Evolutionary conservation across 53 echinoderm and acorn worm genomes (phyloP).

Genomic region (Mesocentrotus franciscanus): DNA sequence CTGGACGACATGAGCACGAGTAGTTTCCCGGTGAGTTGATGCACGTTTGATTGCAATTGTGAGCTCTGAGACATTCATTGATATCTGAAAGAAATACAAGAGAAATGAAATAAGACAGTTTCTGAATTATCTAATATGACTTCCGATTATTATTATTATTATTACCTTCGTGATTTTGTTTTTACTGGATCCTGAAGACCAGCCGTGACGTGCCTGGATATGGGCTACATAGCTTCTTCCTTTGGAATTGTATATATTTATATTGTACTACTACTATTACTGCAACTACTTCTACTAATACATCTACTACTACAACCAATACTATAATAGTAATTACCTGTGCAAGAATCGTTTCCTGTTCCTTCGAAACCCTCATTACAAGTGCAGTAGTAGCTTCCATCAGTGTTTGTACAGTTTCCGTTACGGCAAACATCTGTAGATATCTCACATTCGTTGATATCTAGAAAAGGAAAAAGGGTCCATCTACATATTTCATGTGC

Average conservation of each 20-base stretch:
- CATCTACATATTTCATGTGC: too few species aligned
- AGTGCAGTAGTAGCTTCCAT: background rate
- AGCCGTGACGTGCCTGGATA: too few species aligned
- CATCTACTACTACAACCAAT: background rate
- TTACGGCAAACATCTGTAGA: background rate
- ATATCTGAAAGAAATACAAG: background rate
- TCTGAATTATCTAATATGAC: too few species aligned
- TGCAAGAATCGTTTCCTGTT: background rate
- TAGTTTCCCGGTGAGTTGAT: background rate
- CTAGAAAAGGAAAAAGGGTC: background rate
- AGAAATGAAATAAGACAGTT: too few species aligned
- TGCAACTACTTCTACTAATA: too few species aligned
- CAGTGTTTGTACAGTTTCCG: background rate
- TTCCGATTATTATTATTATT: too few species aligned
- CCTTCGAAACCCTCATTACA: background rate
- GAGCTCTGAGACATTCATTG: background rate
- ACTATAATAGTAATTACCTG: background rate
- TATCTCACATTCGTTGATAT: slow-evolving; percentile 24
- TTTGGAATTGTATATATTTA: too few species aligned
- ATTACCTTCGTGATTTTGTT: too few species aligned
- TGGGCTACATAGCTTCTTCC: too few species aligned
- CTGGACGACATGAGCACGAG: background rate
- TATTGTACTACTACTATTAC: too few species aligned
- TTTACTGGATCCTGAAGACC: too few species aligned
- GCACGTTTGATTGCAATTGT: background rate